A percentile compares a stretch with the other conserved stretches of the same genome.
These are phyloP conservation scores for Hybos culiciformis DNA, from an alignment of 2,888 invertebrate genomes.

Conservation along the genomic window DNA sequence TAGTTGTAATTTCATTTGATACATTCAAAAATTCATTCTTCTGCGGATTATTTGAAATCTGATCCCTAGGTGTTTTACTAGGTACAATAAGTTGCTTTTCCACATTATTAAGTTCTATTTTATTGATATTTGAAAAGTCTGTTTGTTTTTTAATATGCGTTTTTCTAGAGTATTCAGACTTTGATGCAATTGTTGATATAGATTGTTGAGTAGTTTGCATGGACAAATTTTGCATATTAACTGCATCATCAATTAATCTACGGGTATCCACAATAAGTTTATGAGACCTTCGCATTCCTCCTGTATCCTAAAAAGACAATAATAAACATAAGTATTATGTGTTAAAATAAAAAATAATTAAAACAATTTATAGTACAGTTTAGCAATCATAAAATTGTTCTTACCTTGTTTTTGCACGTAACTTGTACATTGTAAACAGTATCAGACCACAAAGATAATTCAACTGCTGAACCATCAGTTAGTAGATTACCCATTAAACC, in stretches of 20 bases:
- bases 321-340: not conserved
- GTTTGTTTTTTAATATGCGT: slow-evolving; percentile 13
- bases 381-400: no score
- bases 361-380: not conserved
- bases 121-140: slow-evolving; percentile 8
- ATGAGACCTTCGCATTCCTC: slow-evolving; percentile 25
- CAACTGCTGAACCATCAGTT: slow-evolving; percentile 66
- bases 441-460: slow-evolving; percentile 66
- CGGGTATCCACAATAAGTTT: slow-evolving; percentile 25
- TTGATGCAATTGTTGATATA: slow-evolving; percentile 17
- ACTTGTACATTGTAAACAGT: slow-evolving; percentile 72
- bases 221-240: slow-evolving; percentile 20
- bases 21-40: slow-evolving; percentile 10
- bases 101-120: slow-evolving; percentile 9
- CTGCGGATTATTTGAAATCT: slow-evolving; percentile 18
- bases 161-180: slow-evolving; percentile 20
- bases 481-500: slow-evolving; percentile 69
- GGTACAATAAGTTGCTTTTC: slow-evolving; percentile 8
- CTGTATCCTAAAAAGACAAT: slow-evolving; percentile 20
- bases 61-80: slow-evolving; percentile 13
- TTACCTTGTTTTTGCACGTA: slow-evolving; percentile 31
- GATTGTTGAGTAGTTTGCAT: slow-evolving; percentile 18
- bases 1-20: slow-evolving; percentile 13
- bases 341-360: not conserved
- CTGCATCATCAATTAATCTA: slow-evolving; percentile 21